Percentiles rank a stretch among this genome's conserved stretches.
Evolutionary conservation across 37 sponge, comb jelly and placozoan species (phyloP).

Genomic region (Chondrilla cf. caribensis): DNA sequence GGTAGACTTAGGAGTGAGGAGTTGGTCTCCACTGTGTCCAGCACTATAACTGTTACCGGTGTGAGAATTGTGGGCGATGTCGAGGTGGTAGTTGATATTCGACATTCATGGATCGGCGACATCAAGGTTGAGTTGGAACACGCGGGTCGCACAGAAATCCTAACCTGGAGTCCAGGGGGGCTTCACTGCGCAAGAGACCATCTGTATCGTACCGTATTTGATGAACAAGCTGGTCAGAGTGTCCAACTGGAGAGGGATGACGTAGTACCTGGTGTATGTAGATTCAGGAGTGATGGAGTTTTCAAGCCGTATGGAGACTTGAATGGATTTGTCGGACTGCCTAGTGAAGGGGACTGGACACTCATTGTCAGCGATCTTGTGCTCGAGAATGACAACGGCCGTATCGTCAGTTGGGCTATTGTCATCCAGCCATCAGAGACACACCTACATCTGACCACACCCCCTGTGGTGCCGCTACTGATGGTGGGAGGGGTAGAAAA

Average conservation of each 20-base stretch:
- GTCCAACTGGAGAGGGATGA: conserved; percentile 49
- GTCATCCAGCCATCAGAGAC: conserved; percentile 76
- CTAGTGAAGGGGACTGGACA: conserved; percentile 72
- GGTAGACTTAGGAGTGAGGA: conserved; percentile 41
- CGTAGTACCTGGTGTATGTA: conserved; percentile 77
- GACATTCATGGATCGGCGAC: conserved; percentile 91
- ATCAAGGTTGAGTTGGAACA: conserved; percentile 80
- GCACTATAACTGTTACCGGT: conserved; percentile 36
- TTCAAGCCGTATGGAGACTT: conserved; percentile 66
- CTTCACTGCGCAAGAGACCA: conserved; percentile 57
- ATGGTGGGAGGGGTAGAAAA: not conserved
- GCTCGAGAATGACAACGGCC: conserved; percentile 67
- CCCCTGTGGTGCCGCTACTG: conserved; percentile 72
- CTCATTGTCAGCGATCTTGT: conserved; percentile 71
- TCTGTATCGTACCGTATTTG: conserved; percentile 62
- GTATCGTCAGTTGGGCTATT: conserved; percentile 68
- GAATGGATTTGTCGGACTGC: conserved; percentile 42
- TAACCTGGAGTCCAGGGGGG: conserved; percentile 79
- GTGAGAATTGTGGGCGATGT: conserved; percentile 65
- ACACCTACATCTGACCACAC: conserved; percentile 50
- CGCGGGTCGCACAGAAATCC: conserved; percentile 35
- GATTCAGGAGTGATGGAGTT: conserved; percentile 67
- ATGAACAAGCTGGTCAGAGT: conserved; percentile 36
- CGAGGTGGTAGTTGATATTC: conserved; percentile 72
- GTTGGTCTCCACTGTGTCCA: conserved; percentile 43